Conservation (phyloP, 2,888 invertebrate genomes). For the Opisthograptis luteolata region DNA sequence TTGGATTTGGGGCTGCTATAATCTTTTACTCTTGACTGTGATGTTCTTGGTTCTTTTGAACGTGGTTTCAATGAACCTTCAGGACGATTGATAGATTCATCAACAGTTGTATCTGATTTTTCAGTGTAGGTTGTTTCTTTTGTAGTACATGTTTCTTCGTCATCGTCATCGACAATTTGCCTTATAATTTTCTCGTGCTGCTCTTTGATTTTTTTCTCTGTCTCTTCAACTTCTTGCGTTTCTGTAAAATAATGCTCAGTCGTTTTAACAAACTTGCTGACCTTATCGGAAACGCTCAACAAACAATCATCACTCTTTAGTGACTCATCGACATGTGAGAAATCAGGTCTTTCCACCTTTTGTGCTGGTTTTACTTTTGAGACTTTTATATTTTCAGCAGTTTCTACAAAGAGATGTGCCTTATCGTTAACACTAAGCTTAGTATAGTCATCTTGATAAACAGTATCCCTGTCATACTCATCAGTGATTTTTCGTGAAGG, state of each 20-base stretch:
- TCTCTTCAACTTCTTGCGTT: slow-evolving; percentile 43
- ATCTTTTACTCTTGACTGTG: slow-evolving; percentile 56
- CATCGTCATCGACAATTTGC: slow-evolving; percentile 59
- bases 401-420: slow-evolving; percentile 86
- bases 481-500: slow-evolving; percentile 71
- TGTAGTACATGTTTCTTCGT: slow-evolving; percentile 39
- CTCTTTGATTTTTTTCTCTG: slow-evolving; percentile 66
- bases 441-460: slow-evolving; percentile 77
- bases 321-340: slow-evolving; percentile 83
- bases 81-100: slow-evolving; percentile 23
- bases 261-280: slow-evolving; percentile 86
- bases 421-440: slow-evolving; percentile 87
- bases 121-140: slow-evolving; percentile 30
- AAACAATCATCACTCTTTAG: slow-evolving; percentile 85
- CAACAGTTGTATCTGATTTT: slow-evolving; percentile 21
- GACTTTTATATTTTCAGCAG: slow-evolving; percentile 83
- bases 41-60: slow-evolving; percentile 56
- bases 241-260: slow-evolving; percentile 81
- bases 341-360: slow-evolving; percentile 77
- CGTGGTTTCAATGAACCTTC: slow-evolving; percentile 46
- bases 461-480: slow-evolving; percentile 82
- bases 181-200: slow-evolving; percentile 75
- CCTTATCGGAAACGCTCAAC: slow-evolving; percentile 87
- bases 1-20: slow-evolving; percentile 50
- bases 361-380: slow-evolving; percentile 64